phyloP scores from a whole-genome alignment of 2,888 invertebrate genomes.

The Cybosia mesomella region DNA sequence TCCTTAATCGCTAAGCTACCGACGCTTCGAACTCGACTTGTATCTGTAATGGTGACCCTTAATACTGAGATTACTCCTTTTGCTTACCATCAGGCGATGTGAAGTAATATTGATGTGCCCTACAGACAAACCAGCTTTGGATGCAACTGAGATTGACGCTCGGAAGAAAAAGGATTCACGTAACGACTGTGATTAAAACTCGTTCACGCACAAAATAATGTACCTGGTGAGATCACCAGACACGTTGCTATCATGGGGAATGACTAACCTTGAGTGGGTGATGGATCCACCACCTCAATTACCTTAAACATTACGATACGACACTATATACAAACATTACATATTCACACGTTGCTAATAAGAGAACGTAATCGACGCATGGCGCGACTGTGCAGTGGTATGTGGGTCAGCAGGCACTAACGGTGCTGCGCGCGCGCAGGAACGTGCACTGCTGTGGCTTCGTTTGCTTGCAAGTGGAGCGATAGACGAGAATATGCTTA shows the following conservation, averaged over 20 bases:
- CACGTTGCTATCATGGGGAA: neutral
- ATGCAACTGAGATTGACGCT: no score
- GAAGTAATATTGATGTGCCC: no score
- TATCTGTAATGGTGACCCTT: no score
- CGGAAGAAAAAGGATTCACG: no score
- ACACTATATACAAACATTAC: conserved; percentile 8
- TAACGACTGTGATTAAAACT: no score
- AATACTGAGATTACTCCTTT: no score
- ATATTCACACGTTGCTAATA: conserved; percentile 6
- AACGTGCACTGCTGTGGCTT: neutral
- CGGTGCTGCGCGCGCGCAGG: conserved; percentile 12
- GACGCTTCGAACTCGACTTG: no score
- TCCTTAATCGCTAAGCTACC: no score
- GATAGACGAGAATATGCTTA: neutral
- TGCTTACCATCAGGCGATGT: no score
- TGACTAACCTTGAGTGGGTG: neutral
- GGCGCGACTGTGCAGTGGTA: conserved; percentile 9
- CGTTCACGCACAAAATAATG: no score
- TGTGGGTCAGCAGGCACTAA: conserved; percentile 21
- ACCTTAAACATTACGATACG: neutral
- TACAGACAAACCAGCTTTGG: no score
- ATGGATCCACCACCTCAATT: neutral
- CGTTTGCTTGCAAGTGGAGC: conserved; percentile 11
- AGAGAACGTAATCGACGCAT: neutral
- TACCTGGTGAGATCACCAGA: no score